Conservation (phyloP, 92 coral and sea anemone species). For the Paragorgia papillata region DNA sequence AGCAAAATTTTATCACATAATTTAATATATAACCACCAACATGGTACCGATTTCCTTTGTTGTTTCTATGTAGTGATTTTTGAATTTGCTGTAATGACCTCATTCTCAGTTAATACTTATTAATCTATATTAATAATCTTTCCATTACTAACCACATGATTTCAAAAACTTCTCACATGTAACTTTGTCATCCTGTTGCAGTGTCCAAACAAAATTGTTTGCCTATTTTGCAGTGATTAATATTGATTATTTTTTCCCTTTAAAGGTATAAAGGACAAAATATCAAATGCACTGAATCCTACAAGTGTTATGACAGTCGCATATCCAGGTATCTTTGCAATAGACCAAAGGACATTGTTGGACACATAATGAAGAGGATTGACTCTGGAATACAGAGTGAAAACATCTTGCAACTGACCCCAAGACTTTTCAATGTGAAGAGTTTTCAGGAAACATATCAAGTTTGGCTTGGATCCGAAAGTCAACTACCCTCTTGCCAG, state of each 20-base stretch:
- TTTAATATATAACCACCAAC: too few relatives aligned
- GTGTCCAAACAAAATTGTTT: too few relatives aligned
- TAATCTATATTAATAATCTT: too few relatives aligned
- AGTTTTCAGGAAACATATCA: slow-evolving; percentile 4
- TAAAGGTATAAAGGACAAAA: slow-evolving; percentile 36
- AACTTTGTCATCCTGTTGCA: too few relatives aligned
- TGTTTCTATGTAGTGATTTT: too few relatives aligned
- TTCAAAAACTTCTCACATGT: too few relatives aligned
- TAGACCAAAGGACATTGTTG: slow-evolving; percentile 25
- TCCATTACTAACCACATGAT: too few relatives aligned
- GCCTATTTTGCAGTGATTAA: not conserved
- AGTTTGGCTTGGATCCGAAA: slow-evolving; percentile 28
- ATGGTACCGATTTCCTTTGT: too few relatives aligned
- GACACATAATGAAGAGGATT: slow-evolving; percentile 21
- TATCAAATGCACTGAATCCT: slow-evolving; percentile 21
- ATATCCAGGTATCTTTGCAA: slow-evolving; percentile 13
- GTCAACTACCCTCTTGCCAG: slow-evolving; percentile 26
- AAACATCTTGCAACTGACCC: not conserved
- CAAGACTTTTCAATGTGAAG: not conserved
- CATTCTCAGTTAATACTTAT: too few relatives aligned
- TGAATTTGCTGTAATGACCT: too few relatives aligned
- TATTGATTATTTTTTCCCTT: not conserved
- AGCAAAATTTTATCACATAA: too few relatives aligned
- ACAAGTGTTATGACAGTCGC: slow-evolving; percentile 30
- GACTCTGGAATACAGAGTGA: not conserved